Base-by-base conservation (phyloP, 2,888 invertebrate genomes). In the Macrosoma leucophasiata region DNA sequence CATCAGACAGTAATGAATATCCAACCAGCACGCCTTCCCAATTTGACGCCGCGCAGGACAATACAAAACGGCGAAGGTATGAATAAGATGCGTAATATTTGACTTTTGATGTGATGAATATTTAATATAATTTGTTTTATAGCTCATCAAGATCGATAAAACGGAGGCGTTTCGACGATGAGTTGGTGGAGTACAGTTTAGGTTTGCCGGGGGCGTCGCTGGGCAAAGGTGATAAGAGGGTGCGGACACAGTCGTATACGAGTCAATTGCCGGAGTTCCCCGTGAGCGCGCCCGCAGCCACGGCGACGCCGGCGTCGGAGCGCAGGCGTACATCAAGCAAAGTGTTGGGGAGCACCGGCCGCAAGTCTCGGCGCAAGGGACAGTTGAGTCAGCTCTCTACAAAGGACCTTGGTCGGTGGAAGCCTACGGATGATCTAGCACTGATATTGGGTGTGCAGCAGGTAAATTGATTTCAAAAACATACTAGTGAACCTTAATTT, bases 101-200 rank as follows among this genome's bases (percentile, higher is more conserved):
- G n/a, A n/a, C 24, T 21, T 31, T 11, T 44, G 22, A 17, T 36
- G 3, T 11, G 17, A 18, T 13, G 10, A 23, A 12, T 11, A 21
- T 15, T n/a, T 17, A 13, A 27, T 12, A 23, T 21, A 13, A 19
- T 34, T 3, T 40, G 3, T 38, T n/a, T 75, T 73, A 62, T 61
- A 95, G 96, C 68, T 97, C 97, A 7, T 95, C 95, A 14, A 87
- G 98, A 37, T 97, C 97, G 1, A 97, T 98, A 55, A 98, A 97
- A 71, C 88, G 98, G 0, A 92, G 95, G 55, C 93, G 97, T 53
- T 98, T 98, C 76, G 98, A 98, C 65, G 98, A 98, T 86, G 98
- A 98, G 76, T 84, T 98, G 36, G 97, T 98, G 0, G 97, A 98
- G 56, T 95, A 94, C 49, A 95, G 94, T 67, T 76, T 93, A 36